Percentiles rank a stretch among this genome's conserved stretches.
Evolutionary conservation across 2,888 invertebrate genomes (phyloP).

Genomic region (Aporophyla nigra): DNA sequence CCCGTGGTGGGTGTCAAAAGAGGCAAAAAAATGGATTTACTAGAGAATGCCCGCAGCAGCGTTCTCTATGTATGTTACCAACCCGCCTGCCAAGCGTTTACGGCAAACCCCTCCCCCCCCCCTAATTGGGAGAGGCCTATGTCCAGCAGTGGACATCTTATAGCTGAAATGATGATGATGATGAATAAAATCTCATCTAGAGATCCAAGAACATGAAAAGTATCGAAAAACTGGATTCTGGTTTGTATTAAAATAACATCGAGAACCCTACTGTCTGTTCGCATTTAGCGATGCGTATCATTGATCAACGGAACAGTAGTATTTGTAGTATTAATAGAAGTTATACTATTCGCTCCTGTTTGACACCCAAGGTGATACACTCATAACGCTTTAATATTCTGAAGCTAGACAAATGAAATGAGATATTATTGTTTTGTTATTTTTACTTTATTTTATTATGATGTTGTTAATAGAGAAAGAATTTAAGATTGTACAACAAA

Average conservation of each 20-base stretch:
- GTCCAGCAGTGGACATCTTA: too few relatives aligned
- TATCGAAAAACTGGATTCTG: too few relatives aligned
- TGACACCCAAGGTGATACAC: conserved; percentile 56
- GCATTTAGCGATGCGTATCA: conserved; percentile 54
- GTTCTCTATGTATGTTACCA: too few relatives aligned
- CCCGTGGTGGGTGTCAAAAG: too few relatives aligned
- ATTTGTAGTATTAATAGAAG: conserved; percentile 55
- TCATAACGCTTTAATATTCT: conserved; percentile 13
- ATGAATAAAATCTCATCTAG: too few relatives aligned
- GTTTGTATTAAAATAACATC: background rate
- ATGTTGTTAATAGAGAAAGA: background rate
- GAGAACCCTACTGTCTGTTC: conserved; percentile 29
- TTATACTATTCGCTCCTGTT: conserved; percentile 31
- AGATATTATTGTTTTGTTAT: background rate
- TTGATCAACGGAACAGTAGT: conserved; percentile 57
- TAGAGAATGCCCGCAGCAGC: too few relatives aligned
- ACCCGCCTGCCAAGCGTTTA: too few relatives aligned
- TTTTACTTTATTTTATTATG: conserved; percentile 1
- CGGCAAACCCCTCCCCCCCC: too few relatives aligned
- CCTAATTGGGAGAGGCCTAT: too few relatives aligned
- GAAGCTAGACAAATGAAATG: conserved; percentile 3
- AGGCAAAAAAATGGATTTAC: too few relatives aligned
- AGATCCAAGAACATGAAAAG: too few relatives aligned
- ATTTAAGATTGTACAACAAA: background rate
- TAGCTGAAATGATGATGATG: too few relatives aligned